Conservation (phyloP, 2,888 invertebrate genomes). For the Dryadula phaetusa region DNA sequence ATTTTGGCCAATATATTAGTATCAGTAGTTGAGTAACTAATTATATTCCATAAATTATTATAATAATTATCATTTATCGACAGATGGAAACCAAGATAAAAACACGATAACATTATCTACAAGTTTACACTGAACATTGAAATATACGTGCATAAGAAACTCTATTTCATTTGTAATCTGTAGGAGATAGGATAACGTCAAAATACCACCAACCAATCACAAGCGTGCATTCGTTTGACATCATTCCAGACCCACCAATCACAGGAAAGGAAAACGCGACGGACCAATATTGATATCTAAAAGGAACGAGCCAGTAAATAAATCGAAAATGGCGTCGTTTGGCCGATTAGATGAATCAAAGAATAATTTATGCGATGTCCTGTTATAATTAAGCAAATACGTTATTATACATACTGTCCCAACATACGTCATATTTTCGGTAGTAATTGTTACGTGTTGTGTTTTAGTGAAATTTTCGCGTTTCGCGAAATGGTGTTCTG, state of each 20-base stretch:
- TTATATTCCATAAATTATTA: slow-evolving; percentile 16
- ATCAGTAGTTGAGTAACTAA: background rate
- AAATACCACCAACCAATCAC: slow-evolving; percentile 26
- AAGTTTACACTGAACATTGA: background rate
- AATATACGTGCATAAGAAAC: slow-evolving; percentile 1
- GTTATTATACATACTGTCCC: slow-evolving; percentile 42
- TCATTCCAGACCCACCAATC: slow-evolving; percentile 34
- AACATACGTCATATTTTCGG: slow-evolving; percentile 51
- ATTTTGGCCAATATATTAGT: background rate
- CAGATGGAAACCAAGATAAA: slow-evolving; percentile 2
- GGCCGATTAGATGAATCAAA: slow-evolving; percentile 76
- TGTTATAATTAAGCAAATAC: slow-evolving; percentile 47
- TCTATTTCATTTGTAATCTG: slow-evolving; percentile 30
- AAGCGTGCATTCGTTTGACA: slow-evolving; percentile 32
- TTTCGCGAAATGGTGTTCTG: slow-evolving; percentile 60
- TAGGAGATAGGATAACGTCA: slow-evolving; percentile 35
- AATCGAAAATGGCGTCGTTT: slow-evolving; percentile 82
- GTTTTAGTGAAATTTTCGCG: slow-evolving; percentile 53
- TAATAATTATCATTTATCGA: slow-evolving; percentile 6
- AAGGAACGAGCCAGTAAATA: slow-evolving; percentile 54
- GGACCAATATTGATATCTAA: slow-evolving; percentile 45
- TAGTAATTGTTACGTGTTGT: slow-evolving; percentile 49
- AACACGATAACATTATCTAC: slow-evolving; percentile 1
- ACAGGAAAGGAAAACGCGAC: slow-evolving; percentile 9
- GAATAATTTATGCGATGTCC: slow-evolving; percentile 57